Conservation (phyloP, 2,797 vertebrate species). For the Leucoraja ocellata region DNA sequence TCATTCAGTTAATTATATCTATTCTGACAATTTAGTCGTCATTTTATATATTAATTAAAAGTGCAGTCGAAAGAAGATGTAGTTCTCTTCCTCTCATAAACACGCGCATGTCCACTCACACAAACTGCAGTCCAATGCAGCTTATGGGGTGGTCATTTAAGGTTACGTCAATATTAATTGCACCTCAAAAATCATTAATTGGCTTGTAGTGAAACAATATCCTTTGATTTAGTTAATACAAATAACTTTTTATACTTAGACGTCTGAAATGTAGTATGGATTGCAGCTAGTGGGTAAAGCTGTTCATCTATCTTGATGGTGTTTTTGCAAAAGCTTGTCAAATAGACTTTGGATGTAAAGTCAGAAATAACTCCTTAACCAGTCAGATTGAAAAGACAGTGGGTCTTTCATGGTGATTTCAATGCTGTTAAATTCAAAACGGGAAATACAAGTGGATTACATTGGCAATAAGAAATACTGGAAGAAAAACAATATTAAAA, state of each 20-base stretch:
- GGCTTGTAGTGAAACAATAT: not conserved
- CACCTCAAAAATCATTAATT: not conserved
- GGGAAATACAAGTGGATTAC: not conserved
- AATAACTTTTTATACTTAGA: not conserved
- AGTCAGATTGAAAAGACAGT: not conserved
- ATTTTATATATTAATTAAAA: not conserved
- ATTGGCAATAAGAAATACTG: not conserved
- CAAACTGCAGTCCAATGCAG: too few relatives aligned
- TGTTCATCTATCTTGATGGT: not conserved
- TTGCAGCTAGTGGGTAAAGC: not conserved
- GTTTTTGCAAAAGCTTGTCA: not conserved
- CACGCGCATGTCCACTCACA: not conserved
- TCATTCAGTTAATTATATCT: not conserved
- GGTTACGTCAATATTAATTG: not conserved
- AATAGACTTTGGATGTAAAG: not conserved
- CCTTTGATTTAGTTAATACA: not conserved
- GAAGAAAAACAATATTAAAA: not conserved
- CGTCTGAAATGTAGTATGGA: not conserved
- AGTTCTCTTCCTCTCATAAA: not conserved
- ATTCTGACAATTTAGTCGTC: not conserved
- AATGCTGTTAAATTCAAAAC: not conserved
- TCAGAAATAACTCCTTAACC: not conserved
- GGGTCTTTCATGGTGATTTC: not conserved
- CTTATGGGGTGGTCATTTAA: not conserved
- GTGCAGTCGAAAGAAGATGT: not conserved